Conservation (phyloP, 1,140 invertebrate species). For the Hycleus phaleratus region DNA sequence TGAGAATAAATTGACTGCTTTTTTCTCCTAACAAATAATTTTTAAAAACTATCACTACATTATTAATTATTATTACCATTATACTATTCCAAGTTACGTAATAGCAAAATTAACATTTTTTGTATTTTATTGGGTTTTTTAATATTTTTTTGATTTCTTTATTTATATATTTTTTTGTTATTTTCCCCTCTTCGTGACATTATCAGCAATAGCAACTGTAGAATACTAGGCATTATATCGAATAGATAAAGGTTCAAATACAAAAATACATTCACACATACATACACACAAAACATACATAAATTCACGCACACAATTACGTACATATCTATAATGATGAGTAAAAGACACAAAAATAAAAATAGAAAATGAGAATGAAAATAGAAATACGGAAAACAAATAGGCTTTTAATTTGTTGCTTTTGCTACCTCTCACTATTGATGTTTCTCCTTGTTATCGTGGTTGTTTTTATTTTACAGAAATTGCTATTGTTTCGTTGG, state of each 20-base stretch:
- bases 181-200: slow-evolving; percentile 4
- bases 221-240: slow-evolving; percentile 10
- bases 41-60: too few relatives aligned
- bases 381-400: background rate
- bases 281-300: background rate
- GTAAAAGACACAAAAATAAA: background rate
- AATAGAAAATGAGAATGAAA: background rate
- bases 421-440: background rate
- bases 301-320: background rate
- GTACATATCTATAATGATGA: background rate
- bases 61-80: too few relatives aligned
- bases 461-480: background rate
- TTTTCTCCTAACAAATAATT: too few relatives aligned
- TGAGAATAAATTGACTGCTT: too few relatives aligned
- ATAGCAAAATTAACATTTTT: too few relatives aligned
- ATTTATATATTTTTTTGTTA: background rate
- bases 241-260: background rate
- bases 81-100: too few relatives aligned
- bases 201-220: slow-evolving; percentile 14
- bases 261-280: background rate
- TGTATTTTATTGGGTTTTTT: background rate
- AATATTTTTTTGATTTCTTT: slow-evolving; percentile 5
- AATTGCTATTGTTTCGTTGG: slow-evolving; percentile 21
- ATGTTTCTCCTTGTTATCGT: background rate
- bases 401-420: background rate